Percentiles rank a stretch among this genome's conserved stretches.
phyloP scores from a whole-genome alignment of 2,888 invertebrate genomes.

The Zaprionus bogoriensis region DNA sequence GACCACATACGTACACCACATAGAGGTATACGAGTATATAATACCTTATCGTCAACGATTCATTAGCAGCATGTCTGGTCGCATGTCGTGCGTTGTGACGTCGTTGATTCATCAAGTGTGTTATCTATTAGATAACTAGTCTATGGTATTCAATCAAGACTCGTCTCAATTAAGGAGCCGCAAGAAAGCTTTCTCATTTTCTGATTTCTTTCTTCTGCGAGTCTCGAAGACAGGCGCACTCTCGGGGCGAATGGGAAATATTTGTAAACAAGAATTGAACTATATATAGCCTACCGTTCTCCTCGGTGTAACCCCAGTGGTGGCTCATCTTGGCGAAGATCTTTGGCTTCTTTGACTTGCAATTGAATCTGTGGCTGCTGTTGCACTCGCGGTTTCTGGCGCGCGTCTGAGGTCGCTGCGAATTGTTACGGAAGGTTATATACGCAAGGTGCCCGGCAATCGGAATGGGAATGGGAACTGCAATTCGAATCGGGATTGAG shows the following conservation, averaged over 20 bases:
- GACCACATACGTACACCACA: too few species aligned
- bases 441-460: conserved; percentile 15
- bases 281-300: conserved; percentile 63
- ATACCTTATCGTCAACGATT: conserved; percentile 53
- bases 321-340: conserved; percentile 64
- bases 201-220: background rate
- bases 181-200: too few species aligned
- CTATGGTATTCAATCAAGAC: conserved; percentile 36
- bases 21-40: background rate
- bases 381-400: conserved; percentile 49
- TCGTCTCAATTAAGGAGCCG: conserved; percentile 34
- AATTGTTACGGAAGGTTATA: conserved; percentile 38
- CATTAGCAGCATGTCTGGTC: conserved; percentile 34
- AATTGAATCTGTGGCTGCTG: conserved; percentile 30
- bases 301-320: conserved; percentile 79
- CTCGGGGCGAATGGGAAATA: too few species aligned
- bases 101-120: conserved; percentile 22
- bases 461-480: conserved; percentile 7
- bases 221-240: too few species aligned
- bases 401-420: conserved; percentile 43
- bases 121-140: conserved; percentile 45
- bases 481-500: conserved; percentile 15
- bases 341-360: conserved; percentile 23
- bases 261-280: too few species aligned
- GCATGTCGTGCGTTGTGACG: conserved; percentile 14